These are phyloP conservation scores for Macquaria australasica DNA, from an alignment of 2,113 vertebrate species.

Conservation along the genomic window DNA sequence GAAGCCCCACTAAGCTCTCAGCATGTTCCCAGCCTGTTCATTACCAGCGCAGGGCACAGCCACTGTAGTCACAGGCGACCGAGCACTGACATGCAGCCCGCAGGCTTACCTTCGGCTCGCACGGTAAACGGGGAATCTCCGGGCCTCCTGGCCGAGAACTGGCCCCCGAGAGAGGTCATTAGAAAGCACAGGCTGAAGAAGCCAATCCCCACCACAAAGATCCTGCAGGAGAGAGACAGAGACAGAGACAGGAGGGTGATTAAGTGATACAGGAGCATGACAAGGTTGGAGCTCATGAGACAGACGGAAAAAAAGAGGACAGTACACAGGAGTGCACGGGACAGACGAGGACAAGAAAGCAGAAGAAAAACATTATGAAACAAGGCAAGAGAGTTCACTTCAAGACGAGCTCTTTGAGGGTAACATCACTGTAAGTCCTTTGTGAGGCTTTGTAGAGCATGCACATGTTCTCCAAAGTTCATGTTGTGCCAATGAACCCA, in stretches of 20 bases:
- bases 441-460: neutral
- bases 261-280: slow-evolving; percentile 20
- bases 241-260: neutral
- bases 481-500: slow-evolving; percentile 11
- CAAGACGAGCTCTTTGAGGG: neutral
- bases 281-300: slow-evolving; percentile 15
- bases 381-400: neutral
- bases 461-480: slow-evolving; percentile 8
- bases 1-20: slow-evolving; percentile 51
- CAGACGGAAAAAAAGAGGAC: neutral
- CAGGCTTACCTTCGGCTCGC: slow-evolving; percentile 91
- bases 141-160: slow-evolving; percentile 92
- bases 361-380: neutral
- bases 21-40: slow-evolving; percentile 65
- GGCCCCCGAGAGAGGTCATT: slow-evolving; percentile 97
- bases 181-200: slow-evolving; percentile 99
- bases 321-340: neutral
- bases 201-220: slow-evolving; percentile 95
- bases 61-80: slow-evolving; percentile 23
- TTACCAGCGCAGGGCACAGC: slow-evolving; percentile 48
- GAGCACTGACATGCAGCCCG: slow-evolving; percentile 12
- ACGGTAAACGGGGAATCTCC: slow-evolving; percentile 95
- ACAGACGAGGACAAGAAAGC: neutral
- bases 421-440: neutral
- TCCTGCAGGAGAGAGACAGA: slow-evolving; percentile 81